Evolutionary conservation across 1,140 invertebrate species (phyloP).

Genomic region (Drosophila ananassae): DNA sequence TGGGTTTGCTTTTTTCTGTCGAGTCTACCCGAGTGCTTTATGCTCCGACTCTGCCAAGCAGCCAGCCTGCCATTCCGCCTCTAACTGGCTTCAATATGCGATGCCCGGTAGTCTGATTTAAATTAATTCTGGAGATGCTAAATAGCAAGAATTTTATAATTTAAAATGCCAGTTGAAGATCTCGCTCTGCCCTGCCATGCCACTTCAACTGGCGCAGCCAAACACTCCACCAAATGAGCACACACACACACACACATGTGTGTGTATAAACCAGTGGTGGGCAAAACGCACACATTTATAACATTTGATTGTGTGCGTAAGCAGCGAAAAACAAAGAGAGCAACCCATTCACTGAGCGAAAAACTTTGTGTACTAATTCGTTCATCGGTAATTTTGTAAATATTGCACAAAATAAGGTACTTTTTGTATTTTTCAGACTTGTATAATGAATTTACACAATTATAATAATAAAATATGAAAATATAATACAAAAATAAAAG

Average conservation of each 20-base stretch:
- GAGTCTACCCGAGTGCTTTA: slow-evolving; percentile 39
- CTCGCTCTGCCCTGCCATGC: slow-evolving; percentile 1
- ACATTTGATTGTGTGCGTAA: too few species aligned
- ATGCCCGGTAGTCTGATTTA: slow-evolving; percentile 50
- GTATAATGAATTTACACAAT: too few species aligned
- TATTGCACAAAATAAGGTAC: too few species aligned
- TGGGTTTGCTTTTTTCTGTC: slow-evolving; percentile 15
- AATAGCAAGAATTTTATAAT: slow-evolving; percentile 76
- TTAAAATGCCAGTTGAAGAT: slow-evolving; percentile 63
- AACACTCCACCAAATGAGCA: slow-evolving; percentile 71
- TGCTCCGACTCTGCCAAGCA: slow-evolving; percentile 26
- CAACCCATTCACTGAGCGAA: too few species aligned
- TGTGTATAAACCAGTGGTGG: too few species aligned
- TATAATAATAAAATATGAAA: too few species aligned
- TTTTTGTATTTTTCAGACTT: too few species aligned
- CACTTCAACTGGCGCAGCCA: slow-evolving; percentile 59
- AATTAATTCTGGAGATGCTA: slow-evolving; percentile 71
- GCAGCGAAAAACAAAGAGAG: too few species aligned
- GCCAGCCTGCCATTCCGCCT: slow-evolving; percentile 9
- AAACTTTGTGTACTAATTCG: too few species aligned
- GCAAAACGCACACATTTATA: too few species aligned
- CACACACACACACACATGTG: slow-evolving; percentile 23
- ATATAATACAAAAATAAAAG: too few species aligned
- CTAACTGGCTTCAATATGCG: slow-evolving; percentile 49
- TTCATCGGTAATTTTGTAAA: too few species aligned